A percentile compares a stretch with the other conserved stretches of the same genome.
These are phyloP conservation scores for Nebria brevicollis DNA, from an alignment of 2,888 invertebrate species.

Conservation along the genomic window DNA sequence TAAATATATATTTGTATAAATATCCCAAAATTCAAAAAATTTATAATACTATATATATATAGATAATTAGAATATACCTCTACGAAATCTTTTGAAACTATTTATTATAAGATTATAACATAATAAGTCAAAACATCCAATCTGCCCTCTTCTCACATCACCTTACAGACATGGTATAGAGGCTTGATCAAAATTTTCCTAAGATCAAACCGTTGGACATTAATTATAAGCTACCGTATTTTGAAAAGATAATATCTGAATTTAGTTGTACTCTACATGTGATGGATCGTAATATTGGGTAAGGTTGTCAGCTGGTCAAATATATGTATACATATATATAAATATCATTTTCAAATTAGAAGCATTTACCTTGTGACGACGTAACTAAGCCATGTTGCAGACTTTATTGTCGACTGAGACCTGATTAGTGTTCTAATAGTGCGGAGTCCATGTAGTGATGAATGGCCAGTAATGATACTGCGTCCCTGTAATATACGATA, in stretches of 20 bases:
- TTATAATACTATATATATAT: too few relatives aligned
- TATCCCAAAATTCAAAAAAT: too few relatives aligned
- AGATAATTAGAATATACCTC: too few relatives aligned
- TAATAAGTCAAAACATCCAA: too few relatives aligned
- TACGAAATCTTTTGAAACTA: too few relatives aligned
- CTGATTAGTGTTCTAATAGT: slow-evolving; percentile 31
- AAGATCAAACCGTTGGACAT: background rate
- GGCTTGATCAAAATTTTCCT: background rate
- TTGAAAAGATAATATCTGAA: background rate
- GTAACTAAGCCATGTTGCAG: background rate
- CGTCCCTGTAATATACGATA: slow-evolving; percentile 17
- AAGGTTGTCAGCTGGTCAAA: background rate
- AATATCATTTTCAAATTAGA: background rate
- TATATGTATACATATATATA: background rate
- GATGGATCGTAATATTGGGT: background rate
- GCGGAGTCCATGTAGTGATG: slow-evolving; percentile 23
- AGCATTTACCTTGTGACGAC: background rate
- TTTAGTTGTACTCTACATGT: background rate
- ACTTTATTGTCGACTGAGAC: slow-evolving; percentile 8
- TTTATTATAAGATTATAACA: too few relatives aligned
- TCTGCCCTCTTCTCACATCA: background rate
- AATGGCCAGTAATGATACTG: slow-evolving; percentile 26
- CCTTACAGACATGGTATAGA: background rate
- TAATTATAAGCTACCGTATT: background rate
- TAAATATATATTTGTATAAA: too few relatives aligned